Percentiles rank a stretch among this genome's conserved stretches.
phyloP scores from a whole-genome alignment of 2,888 invertebrate species.

The Mactromeris polynyma region DNA sequence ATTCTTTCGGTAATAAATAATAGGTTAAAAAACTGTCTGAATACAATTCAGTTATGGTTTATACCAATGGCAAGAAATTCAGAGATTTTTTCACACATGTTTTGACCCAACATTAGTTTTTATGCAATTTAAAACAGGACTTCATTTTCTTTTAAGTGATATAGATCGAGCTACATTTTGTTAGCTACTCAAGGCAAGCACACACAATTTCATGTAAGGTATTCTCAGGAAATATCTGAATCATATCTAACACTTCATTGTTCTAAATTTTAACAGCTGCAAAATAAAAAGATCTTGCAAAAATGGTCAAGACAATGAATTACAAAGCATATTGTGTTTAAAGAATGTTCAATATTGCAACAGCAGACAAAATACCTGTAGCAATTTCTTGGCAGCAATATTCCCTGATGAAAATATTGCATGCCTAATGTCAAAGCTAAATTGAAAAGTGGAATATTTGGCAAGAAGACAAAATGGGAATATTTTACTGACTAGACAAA shows the following conservation, averaged over 20 bases:
- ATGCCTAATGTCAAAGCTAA: slow-evolving; percentile 11
- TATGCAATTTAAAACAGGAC: too few relatives aligned
- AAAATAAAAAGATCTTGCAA: not conserved
- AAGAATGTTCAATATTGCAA: slow-evolving; percentile 6
- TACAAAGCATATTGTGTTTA: not conserved
- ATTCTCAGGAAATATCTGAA: not conserved
- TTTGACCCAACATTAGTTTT: too few relatives aligned
- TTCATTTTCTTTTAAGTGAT: too few relatives aligned
- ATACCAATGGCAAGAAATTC: too few relatives aligned
- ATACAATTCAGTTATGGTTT: too few relatives aligned
- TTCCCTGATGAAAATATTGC: not conserved
- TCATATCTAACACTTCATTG: not conserved
- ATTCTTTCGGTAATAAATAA: too few relatives aligned
- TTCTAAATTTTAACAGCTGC: not conserved
- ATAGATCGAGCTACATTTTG: not conserved
- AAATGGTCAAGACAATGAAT: not conserved
- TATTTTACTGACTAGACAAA: slow-evolving; percentile 11
- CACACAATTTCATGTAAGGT: not conserved
- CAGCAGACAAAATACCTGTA: not conserved
- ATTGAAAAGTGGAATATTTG: not conserved
- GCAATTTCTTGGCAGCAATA: not conserved
- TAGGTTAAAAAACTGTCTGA: too few relatives aligned
- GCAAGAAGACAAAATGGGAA: not conserved
- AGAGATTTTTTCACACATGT: too few relatives aligned
- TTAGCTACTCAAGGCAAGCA: not conserved